Evolutionary conservation across 1,140 invertebrate species (phyloP).

Genomic region (Subanguina moxae): DNA sequence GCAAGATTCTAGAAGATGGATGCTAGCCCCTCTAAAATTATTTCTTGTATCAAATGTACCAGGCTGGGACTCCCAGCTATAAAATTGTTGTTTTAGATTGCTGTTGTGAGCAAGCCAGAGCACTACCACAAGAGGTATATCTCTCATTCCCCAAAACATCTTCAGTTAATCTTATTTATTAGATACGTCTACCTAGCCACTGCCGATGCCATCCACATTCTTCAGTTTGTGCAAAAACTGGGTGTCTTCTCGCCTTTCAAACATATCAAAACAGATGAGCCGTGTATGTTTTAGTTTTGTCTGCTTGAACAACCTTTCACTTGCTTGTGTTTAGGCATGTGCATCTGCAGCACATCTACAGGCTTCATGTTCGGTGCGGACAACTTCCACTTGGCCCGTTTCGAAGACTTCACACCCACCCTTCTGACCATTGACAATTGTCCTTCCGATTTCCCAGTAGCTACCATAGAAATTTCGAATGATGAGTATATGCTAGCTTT

Average conservation of each 20-base stretch:
- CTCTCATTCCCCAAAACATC: neutral
- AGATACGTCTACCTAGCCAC: conserved; percentile 35
- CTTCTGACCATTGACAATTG: conserved; percentile 30
- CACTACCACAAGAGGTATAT: conserved; percentile 27
- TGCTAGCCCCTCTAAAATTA: too few relatives aligned
- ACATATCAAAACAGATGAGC: conserved; percentile 32
- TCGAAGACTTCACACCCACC: conserved; percentile 8
- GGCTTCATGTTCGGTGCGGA: conserved; percentile 36
- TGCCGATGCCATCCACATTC: conserved; percentile 29
- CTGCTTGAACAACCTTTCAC: neutral
- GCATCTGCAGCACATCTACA: conserved; percentile 22
- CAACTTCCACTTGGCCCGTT: conserved; percentile 28
- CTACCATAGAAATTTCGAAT: conserved; percentile 27
- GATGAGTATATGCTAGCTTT: conserved; percentile 35
- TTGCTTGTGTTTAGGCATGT: neutral
- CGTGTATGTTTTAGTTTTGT: conserved; percentile 10
- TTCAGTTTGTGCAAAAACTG: conserved; percentile 30
- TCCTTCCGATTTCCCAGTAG: conserved; percentile 33
- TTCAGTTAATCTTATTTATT: neutral
- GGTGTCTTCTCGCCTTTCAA: conserved; percentile 19
- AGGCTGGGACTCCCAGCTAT: too few relatives aligned
- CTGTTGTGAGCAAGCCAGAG: conserved; percentile 36
- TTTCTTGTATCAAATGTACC: too few relatives aligned
- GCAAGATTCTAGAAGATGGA: too few relatives aligned
- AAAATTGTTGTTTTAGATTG: neutral